A percentile compares a stretch with the other conserved stretches of the same genome.
Conservation (phyloP, 2,797 vertebrate species). For the Sylvia borin region DNA sequence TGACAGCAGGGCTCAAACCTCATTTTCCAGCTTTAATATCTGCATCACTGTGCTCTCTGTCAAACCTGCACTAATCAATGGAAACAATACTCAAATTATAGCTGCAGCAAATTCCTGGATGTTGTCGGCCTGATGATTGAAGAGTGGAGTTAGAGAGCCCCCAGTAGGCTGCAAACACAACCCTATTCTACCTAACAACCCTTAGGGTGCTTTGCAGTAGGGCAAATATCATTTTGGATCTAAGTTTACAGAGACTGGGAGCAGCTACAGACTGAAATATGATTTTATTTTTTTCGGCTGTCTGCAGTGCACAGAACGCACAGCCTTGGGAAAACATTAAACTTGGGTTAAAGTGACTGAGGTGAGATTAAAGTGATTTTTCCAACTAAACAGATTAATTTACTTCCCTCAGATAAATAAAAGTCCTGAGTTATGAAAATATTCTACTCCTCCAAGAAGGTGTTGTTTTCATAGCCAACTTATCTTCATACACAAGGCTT, state of each 20-base stretch:
- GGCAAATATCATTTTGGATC: background rate
- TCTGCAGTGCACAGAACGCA: background rate
- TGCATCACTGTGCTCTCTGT: background rate
- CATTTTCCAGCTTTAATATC: background rate
- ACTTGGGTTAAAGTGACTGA: background rate
- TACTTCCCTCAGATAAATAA: background rate
- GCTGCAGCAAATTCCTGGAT: background rate
- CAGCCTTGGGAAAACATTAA: background rate
- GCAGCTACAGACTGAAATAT: background rate
- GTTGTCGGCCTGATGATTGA: background rate
- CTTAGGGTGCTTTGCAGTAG: background rate
- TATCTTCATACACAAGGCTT: background rate
- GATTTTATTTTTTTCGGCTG: background rate
- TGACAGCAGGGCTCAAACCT: background rate
- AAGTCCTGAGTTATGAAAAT: background rate
- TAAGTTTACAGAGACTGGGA: background rate
- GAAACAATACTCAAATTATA: background rate
- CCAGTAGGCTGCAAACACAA: background rate
- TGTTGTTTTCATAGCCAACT: background rate
- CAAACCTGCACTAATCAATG: background rate
- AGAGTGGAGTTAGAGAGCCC: background rate
- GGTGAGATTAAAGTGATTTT: background rate
- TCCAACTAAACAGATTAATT: background rate
- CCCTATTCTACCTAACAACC: background rate
- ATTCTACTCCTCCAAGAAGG: background rate